Percentiles rank a stretch among this genome's conserved stretches.
Evolutionary conservation across 2,888 invertebrate species (phyloP).

Genomic region (Boloria euphrosyne): DNA sequence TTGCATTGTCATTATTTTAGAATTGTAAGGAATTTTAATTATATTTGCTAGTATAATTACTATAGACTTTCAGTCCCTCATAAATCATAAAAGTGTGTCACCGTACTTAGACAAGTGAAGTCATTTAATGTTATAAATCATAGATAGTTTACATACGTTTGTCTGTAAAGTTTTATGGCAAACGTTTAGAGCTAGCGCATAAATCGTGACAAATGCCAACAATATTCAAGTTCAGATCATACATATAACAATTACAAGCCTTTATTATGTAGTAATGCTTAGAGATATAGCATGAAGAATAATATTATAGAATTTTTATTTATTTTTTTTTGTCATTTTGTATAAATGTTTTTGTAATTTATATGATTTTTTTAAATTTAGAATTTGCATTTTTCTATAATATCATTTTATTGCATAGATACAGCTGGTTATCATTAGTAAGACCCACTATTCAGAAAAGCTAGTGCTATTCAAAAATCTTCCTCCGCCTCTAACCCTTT

Average conservation of each 20-base stretch:
- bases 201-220: conserved; percentile 12
- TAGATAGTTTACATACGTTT: not conserved
- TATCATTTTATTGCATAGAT: no score
- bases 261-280: conserved; percentile 1
- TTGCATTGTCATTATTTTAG: not conserved
- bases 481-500: no score
- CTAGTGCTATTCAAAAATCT: no score
- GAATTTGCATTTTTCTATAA: no score
- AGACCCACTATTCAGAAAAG: no score
- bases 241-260: conserved; percentile 8
- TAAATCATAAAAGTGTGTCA: conserved; percentile 9
- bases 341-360: not conserved
- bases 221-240: conserved; percentile 20
- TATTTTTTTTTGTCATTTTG: no score
- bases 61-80: not conserved
- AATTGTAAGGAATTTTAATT: not conserved
- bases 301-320: not conserved
- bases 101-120: conserved; percentile 14
- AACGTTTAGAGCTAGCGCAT: conserved; percentile 15
- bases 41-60: not conserved
- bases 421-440: no score
- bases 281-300: conserved; percentile 7
- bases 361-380: no score
- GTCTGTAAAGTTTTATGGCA: conserved; percentile 5
- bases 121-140: conserved; percentile 19